Base-by-base conservation (phyloP, 2,888 invertebrate species). In the Meandrusa payeni region DNA sequence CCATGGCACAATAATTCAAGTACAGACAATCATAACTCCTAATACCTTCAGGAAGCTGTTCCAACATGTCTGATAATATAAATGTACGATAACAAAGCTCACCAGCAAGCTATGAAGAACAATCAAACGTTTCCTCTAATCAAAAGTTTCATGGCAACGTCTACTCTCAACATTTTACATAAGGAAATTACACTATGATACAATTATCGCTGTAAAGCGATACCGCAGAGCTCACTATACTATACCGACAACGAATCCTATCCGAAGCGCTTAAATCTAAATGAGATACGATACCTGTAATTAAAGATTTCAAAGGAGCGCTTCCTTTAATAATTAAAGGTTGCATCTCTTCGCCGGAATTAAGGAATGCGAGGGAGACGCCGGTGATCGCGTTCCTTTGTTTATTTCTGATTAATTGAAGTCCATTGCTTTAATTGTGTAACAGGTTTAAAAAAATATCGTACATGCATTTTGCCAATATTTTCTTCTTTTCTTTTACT, bases 221-320 rank as follows among this genome's bases (percentile, higher is more conserved):
- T 17, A 22, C 9, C 10, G 1, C 9, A 2, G 2, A n/a, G 20
- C 10, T 3, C 9, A 17, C 9, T 10, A 29, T 22, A 15, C 31
- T 11, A 6, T 22, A 23, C 10, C 15, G 20, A 9, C 23, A 17
- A 31, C 17, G 10, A 31, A 31, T 31, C 23, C 22, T n/a, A 12
- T 27, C 23, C 9, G 15, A 23, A 26, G 29, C 12, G 26, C 17
- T 41, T 41, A 41, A 29, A 42, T 24, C 20, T 19, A 29, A 34
- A 9, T 17, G 22, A 12, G 43, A 54, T 47, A 41, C 51, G 54
- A 60, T 60, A 59, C 55, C 54, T 45, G 46, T 61, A 55, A 61
- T 61, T 59, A 59, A 54, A 50, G 41, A 50, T 48, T 50, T 52
- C 52, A 56, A 52, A 55, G 56, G 51, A 48, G 48, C 51, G 22